These are phyloP conservation scores for Copsychus sechellarum DNA, from an alignment of 2,113 vertebrate species.

Conservation along the genomic window DNA sequence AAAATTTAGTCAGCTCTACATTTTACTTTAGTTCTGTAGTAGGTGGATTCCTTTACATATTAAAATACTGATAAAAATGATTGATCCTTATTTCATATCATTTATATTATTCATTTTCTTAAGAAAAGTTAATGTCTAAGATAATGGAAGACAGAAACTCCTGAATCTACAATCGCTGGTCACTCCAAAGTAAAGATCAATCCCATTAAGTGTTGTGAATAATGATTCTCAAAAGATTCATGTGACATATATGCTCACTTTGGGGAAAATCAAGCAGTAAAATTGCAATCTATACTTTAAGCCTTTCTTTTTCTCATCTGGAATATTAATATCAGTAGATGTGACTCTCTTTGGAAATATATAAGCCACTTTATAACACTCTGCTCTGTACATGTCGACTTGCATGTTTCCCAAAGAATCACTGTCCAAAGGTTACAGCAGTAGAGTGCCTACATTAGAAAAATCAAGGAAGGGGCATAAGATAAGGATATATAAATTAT, in stretches of 20 bases:
- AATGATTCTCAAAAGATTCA: background rate
- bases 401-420: background rate
- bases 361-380: background rate
- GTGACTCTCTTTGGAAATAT: background rate
- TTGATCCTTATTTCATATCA: background rate
- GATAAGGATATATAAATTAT: slow-evolving; percentile 37
- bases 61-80: slow-evolving; percentile 1
- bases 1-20: background rate
- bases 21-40: background rate
- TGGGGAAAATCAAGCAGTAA: background rate
- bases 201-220: background rate
- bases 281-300: background rate
- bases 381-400: background rate
- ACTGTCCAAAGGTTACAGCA: background rate
- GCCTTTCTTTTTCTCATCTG: background rate
- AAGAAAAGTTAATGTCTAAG: slow-evolving; percentile 1
- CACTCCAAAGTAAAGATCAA: slow-evolving; percentile 13
- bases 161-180: background rate
- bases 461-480: background rate
- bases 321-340: background rate
- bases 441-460: background rate
- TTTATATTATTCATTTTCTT: slow-evolving; percentile 3
- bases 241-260: background rate
- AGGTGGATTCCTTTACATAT: background rate
- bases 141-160: background rate